Evolutionary conservation across 2,113 vertebrate species (phyloP), one percentile per base, ranked within the genome.

Genomic region (Laterallus jamaicensis): DNA sequence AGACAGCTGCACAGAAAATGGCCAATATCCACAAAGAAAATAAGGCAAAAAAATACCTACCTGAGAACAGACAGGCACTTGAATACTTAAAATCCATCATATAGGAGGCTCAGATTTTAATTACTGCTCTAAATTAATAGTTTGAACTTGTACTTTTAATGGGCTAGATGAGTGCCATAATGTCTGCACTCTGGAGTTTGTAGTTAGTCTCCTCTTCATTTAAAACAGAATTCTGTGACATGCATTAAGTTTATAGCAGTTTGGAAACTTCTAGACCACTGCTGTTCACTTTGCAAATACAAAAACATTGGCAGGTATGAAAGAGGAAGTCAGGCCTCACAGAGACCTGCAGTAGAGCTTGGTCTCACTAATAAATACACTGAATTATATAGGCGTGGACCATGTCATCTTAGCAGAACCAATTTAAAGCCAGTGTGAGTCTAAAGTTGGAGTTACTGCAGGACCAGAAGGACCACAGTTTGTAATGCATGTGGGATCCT

Each of bases 121-220:
- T 86, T 92, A 71, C 60, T 71, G 19, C 60, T 84, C 39, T 62
- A 86, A 89, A 94, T 71, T 67, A 92, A 35, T 35, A 81, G 20
- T 42, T 56, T 74, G 69, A 86, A 86, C n/a, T 50, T 35, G n/a
- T 70, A 67, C 39, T 90, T 92, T 64, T 68, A 83, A 49, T 64
- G 40, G 63, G 32, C 20, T 84, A 78, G 42, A 12, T 78, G 42
- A 50, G 19, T 52, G 11, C 47, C 39, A 39, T 12, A 13, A 44
- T 67, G 17, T 39, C 66, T 92, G 83, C 81, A 69, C 83, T 75
- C 67, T 78, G 42, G 39, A 13, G 18, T 67, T 77, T 94, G 37
- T 52, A 35, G 73, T 49, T 77, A 40, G 58, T 83, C 82, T 63
- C 31, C 76, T 37, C 52, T 88, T 66, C 47, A 42, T 52, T 81